A percentile compares a stretch with the other conserved stretches of the same genome.
phyloP scores from a whole-genome alignment of 1,140 invertebrate species.

The Drosophila parvula region DNA sequence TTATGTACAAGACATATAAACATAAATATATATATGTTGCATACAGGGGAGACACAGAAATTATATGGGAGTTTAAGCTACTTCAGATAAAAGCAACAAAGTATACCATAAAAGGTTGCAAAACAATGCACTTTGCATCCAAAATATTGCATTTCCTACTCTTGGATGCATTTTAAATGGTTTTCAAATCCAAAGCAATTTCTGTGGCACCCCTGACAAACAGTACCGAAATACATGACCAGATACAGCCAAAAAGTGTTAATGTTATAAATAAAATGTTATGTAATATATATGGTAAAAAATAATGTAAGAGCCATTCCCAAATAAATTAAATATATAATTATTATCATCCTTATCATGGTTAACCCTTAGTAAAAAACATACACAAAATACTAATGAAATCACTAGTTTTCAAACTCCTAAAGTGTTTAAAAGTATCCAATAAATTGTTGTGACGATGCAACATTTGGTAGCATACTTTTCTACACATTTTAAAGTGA shows the following conservation, averaged over 20 bases:
- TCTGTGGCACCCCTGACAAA: neutral
- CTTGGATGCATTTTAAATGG: no score
- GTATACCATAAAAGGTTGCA: no score
- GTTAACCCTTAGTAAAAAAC: neutral
- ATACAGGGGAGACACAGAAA: neutral
- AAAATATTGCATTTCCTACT: neutral
- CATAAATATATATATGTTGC: neutral
- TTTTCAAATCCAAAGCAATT: neutral
- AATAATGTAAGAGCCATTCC: neutral
- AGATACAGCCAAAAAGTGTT: neutral
- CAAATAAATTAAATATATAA: neutral
- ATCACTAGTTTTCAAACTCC: neutral
- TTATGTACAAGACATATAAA: slow-evolving; percentile 12
- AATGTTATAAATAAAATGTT: neutral
- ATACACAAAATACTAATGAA: neutral
- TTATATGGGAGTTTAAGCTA: no score
- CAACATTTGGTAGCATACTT: neutral
- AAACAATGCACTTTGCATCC: no score
- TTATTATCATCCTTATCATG: neutral
- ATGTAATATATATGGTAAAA: no score
- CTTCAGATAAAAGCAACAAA: no score
- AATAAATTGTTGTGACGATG: neutral
- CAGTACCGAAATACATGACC: neutral
- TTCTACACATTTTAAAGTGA: neutral
- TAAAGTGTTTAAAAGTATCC: neutral